Evolutionary conservation across 2,113 vertebrate genomes (phyloP), one percentile per base, ranked within the genome.

Genomic region (Gambusia affinis): DNA sequence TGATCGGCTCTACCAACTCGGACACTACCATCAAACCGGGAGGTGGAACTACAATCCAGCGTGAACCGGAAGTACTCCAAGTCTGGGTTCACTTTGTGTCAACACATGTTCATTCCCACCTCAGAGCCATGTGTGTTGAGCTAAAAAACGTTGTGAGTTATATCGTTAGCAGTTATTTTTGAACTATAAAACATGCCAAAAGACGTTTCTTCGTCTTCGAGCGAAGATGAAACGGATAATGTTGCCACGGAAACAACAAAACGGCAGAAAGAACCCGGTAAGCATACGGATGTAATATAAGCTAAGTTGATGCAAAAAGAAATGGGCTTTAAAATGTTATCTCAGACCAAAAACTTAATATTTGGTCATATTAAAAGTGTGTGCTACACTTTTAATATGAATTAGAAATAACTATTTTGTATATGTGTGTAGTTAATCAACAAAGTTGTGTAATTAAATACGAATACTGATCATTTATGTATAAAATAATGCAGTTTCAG

Each of bases 141-240:
- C 3, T 0, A 22, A n/a, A 60, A 39, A 60, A 39, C 28, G 0
- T 29, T 8, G 15, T 6, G 37, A 37, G 22, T 0, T 39, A 5
- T 0, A 0, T n/a, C 60, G 1, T 47, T 70, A 51, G 8, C 22
- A 3, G 6, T 66, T n/a, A 3, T 69, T 29, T 60, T 80, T 62
- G 15, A 27, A 57, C 12, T 1, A 0, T 54, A 60, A 80, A 76
- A 69, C 14, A 93, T 92, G 92, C 78, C 78, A 0, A 64, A 51
- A 72, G 73, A 74, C 19, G 17, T 79, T 3, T 88, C 87, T 0
- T 74, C 87, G 5, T 90, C 86, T 15, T 90, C 90, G 0, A 88
- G 87, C 31, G 89, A 90, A 54, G 90, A 87, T 22, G 88, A 90
- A 61, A 76, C 7, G 3, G 73, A 72, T 0, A 8, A 0, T 24